These are phyloP conservation scores for Zosterops hypoxanthus DNA, from an alignment of 2,113 vertebrate species.

Conservation along the genomic window DNA sequence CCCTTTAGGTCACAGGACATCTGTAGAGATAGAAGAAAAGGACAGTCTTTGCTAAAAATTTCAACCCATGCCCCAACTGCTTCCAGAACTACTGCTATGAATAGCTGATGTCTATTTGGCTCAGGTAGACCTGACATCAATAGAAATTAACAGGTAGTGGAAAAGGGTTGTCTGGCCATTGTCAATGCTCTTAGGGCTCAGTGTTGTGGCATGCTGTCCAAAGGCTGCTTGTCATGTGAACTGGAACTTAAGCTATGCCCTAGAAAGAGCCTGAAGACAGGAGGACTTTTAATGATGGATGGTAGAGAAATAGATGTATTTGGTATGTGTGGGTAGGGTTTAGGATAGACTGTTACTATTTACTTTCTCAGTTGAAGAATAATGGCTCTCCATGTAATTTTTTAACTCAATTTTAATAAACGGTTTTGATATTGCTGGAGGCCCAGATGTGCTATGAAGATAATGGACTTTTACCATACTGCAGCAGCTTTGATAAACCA, in stretches of 20 bases:
- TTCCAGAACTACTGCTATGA: neutral
- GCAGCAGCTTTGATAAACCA: neutral
- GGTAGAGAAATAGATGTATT: neutral
- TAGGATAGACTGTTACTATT: neutral
- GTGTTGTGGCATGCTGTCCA: neutral
- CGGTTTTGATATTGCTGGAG: neutral
- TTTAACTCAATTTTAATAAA: neutral
- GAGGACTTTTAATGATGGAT: neutral
- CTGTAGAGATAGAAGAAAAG: neutral
- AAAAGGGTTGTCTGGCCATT: neutral
- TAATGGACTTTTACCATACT: neutral
- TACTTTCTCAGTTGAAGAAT: neutral
- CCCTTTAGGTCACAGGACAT: neutral
- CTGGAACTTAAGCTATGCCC: neutral
- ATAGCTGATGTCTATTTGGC: neutral
- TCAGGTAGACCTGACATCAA: neutral
- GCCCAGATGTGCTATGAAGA: neutral
- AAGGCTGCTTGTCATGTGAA: neutral
- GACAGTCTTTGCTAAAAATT: neutral
- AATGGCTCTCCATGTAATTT: neutral
- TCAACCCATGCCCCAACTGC: neutral
- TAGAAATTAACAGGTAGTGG: neutral
- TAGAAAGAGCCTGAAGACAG: neutral
- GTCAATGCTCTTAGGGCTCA: neutral
- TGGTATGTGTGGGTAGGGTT: neutral